phyloP scores from a whole-genome alignment of 2,113 vertebrate genomes.

The Pseudolaguvia tuberculata region DNA sequence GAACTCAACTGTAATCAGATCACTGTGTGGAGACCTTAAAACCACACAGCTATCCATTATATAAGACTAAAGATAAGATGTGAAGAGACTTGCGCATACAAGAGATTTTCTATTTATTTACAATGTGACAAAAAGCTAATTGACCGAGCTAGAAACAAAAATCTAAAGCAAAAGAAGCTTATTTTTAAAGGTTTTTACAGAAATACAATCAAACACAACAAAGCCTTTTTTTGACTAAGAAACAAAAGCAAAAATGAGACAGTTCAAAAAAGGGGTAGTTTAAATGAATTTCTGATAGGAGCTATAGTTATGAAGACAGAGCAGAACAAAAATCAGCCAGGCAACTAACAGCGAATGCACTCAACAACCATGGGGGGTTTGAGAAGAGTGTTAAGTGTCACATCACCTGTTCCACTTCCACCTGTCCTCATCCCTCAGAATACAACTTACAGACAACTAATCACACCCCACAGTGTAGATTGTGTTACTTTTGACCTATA shows the following conservation, averaged over 20 bases:
- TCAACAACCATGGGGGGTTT: neutral
- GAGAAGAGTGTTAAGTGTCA: conserved; percentile 44
- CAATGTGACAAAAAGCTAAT: neutral
- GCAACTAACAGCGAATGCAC: neutral
- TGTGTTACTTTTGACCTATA: neutral
- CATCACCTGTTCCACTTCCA: conserved; percentile 53
- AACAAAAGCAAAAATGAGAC: neutral
- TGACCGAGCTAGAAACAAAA: neutral
- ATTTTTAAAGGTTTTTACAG: too few relatives aligned
- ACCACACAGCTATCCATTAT: conserved; percentile 3
- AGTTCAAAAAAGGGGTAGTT: neutral
- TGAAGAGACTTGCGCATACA: neutral
- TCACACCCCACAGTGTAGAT: conserved; percentile 12
- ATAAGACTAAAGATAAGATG: neutral
- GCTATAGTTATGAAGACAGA: neutral
- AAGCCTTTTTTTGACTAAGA: neutral
- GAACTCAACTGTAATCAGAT: conserved; percentile 5
- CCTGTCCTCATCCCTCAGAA: conserved; percentile 49
- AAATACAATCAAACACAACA: too few relatives aligned
- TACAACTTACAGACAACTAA: conserved; percentile 14
- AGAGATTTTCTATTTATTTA: neutral
- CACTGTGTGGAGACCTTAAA: neutral
- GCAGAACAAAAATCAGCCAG: neutral
- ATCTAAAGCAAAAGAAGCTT: too few relatives aligned
- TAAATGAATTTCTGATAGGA: neutral